These are phyloP conservation scores for Cenopis cana DNA, from an alignment of 2,888 invertebrate species.

Conservation along the genomic window DNA sequence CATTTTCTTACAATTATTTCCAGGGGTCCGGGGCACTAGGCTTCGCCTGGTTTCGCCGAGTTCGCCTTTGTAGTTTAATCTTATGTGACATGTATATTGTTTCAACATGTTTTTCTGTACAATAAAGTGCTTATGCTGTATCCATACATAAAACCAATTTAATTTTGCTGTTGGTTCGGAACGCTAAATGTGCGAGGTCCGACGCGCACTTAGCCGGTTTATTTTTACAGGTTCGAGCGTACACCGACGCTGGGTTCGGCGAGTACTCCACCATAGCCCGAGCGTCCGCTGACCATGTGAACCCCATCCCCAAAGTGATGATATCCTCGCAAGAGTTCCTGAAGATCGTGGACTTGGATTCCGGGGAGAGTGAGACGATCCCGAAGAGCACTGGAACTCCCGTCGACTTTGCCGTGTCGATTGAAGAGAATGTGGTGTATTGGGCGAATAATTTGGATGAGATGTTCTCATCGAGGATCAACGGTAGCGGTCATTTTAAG, in stretches of 20 bases:
- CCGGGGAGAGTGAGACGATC: slow-evolving; percentile 85
- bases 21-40: no score
- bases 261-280: slow-evolving; percentile 87
- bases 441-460: slow-evolving; percentile 93
- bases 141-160: no score
- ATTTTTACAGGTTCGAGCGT: slow-evolving; percentile 89
- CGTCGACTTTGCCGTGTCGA: slow-evolving; percentile 88
- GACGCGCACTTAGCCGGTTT: no score
- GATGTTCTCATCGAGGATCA: slow-evolving; percentile 86
- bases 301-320: slow-evolving; percentile 91
- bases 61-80: no score
- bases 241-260: slow-evolving; percentile 91
- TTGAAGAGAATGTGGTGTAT: slow-evolving; percentile 90
- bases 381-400: slow-evolving; percentile 88
- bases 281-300: slow-evolving; percentile 87
- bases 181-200: no score
- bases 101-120: no score
- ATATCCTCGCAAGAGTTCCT: slow-evolving; percentile 90
- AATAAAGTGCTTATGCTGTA: no score
- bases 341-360: slow-evolving; percentile 90
- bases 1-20: no score
- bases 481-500: slow-evolving; percentile 81
- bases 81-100: no score
- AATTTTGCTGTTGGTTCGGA: no score
- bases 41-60: no score